Evolutionary conservation across 2,113 vertebrate species (phyloP).

Genomic region (Cyphomyrus discorhynchus): DNA sequence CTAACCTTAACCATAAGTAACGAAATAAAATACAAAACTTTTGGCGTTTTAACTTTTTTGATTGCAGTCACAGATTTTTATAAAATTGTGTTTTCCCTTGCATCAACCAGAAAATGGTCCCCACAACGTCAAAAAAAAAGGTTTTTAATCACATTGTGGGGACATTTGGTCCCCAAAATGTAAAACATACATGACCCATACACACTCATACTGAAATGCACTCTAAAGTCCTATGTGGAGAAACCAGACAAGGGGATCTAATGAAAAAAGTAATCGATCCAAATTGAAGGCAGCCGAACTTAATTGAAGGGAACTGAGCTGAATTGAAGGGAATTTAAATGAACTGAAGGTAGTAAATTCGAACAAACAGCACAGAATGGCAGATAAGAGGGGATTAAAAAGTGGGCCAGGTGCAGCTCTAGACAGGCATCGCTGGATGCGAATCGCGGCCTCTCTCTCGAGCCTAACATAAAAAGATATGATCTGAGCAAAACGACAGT

Average conservation of each 20-base stretch:
- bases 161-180: neutral
- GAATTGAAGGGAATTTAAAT: neutral
- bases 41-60: neutral
- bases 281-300: neutral
- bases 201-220: neutral
- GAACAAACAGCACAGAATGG: neutral
- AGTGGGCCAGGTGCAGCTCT: neutral
- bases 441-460: neutral
- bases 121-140: neutral
- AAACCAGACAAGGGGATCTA: neutral
- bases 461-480: neutral
- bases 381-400: neutral
- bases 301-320: neutral
- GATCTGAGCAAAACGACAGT: neutral
- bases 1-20: neutral
- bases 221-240: neutral
- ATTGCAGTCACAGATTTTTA: neutral
- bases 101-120: neutral
- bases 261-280: neutral
- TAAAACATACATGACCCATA: neutral
- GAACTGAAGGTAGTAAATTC: neutral
- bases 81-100: neutral
- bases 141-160: neutral
- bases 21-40: neutral
- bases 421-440: neutral